phyloP scores from a whole-genome alignment of 2,113 vertebrate genomes.

The Phrynosoma platyrhinos region DNA sequence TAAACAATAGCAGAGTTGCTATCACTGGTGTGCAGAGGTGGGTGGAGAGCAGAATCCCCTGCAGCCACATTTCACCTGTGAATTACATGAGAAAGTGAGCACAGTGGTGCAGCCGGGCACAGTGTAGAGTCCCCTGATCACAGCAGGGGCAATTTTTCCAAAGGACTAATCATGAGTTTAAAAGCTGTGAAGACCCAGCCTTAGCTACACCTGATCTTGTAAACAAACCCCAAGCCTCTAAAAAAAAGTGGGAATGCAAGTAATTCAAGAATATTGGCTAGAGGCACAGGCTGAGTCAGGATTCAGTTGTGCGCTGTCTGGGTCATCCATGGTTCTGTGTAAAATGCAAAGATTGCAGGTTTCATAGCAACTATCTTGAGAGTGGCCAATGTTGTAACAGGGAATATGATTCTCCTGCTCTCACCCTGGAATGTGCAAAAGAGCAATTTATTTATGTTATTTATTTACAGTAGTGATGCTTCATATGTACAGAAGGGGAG shows the following conservation, averaged over 20 bases:
- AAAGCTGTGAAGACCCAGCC: no score
- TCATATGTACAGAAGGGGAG: no score
- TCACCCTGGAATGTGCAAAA: no score
- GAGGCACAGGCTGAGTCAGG: background rate
- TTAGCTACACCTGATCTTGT: background rate
- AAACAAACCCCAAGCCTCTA: background rate
- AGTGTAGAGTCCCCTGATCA: background rate
- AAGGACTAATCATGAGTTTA: background rate
- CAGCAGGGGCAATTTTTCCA: background rate
- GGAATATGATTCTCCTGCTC: background rate
- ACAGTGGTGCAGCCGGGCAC: background rate
- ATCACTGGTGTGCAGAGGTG: background rate
- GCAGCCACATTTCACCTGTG: background rate
- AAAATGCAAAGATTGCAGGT: background rate
- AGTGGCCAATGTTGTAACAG: background rate
- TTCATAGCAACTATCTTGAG: background rate
- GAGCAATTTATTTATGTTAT: no score
- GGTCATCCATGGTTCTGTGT: background rate
- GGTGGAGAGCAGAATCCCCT: background rate
- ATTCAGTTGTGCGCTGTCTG: background rate
- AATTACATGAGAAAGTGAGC: conserved; percentile 3
- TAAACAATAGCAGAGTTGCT: background rate
- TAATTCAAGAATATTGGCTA: background rate
- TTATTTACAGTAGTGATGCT: no score
- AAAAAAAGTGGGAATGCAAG: background rate